Evolutionary conservation across 1,140 invertebrate genomes (phyloP), one percentile per base, ranked within the genome.

Genomic region (Drosophila kurseongensis): DNA sequence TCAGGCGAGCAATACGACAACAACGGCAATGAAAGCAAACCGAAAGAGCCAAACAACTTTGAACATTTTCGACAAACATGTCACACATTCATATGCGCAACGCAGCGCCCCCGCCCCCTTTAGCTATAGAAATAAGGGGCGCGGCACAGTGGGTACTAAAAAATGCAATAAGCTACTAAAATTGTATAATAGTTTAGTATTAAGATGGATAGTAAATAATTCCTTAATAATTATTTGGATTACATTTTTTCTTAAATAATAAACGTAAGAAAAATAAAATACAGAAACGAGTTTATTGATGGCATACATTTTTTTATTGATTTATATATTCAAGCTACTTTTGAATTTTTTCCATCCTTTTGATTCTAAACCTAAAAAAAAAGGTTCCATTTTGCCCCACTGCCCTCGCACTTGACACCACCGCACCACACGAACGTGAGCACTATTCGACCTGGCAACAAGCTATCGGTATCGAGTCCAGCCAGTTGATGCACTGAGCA

Each of bases 61-160:
- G 74, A 85, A 69, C 79, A 86, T 88, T 78, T 86, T 88, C 83
- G 83, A 89, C 84, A 88, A 88, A 89, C 84, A 88, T 88, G 83
- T 88, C 83, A 89, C 83, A 88, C 58, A 83, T 78, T 85, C 75
- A 76, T 76, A 88, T 88, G 75, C 57, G 48, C 81, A 80, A 68
- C 71, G 60, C 55, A 55, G 45, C 48, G 47, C 41, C 60, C 35
- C 42, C 38, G 16, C 60, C 23, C 2, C 55, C 47, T 8, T 14
- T n/a, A 8, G 36, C 10, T 9, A 16, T 5, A 12, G 6, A 29
- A 16, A 27, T 27, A 56, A 13, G 9, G 38, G 54, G 54, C 9
- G 38, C 18, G 60, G 45, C 51, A 71, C 67, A 68, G 67, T 71
- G 67, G 38, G n/a, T 9, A 44, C 8, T 29, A 41, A 4, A 18